Evolutionary conservation across 2,888 invertebrate species (phyloP).

Genomic region (Halictus quadricinctus): DNA sequence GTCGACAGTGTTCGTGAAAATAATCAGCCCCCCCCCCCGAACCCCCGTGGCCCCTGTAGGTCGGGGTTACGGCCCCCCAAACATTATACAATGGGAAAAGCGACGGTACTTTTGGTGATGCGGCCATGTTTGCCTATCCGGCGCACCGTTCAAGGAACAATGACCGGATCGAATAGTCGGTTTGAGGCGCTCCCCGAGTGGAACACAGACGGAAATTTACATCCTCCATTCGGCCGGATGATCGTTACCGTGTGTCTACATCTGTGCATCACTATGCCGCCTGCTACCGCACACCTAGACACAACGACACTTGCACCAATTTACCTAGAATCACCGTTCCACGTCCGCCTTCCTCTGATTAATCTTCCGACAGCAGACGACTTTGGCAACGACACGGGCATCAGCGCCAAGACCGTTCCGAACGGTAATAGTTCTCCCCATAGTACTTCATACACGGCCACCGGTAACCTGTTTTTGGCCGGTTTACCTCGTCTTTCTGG

Average conservation of each 20-base stretch:
- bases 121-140: neutral
- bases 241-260: conserved; percentile 70
- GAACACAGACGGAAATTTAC: conserved; percentile 66
- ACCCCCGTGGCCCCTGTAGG: too few species aligned
- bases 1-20: neutral
- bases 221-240: conserved; percentile 59
- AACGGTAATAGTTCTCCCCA: conserved; percentile 11
- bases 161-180: conserved; percentile 50
- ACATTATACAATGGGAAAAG: neutral
- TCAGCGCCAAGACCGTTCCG: neutral
- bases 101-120: neutral
- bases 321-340: conserved; percentile 51
- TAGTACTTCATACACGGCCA: neutral
- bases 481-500: neutral
- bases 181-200: conserved; percentile 46
- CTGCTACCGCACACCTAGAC: conserved; percentile 46
- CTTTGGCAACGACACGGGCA: neutral
- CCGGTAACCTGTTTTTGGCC: neutral
- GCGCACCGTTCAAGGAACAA: conserved; percentile 32
- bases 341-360: conserved; percentile 57
- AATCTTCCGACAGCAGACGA: conserved; percentile 25
- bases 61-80: neutral
- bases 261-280: conserved; percentile 51
- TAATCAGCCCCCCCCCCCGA: neutral
- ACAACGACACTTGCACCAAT: conserved; percentile 65